Base-by-base conservation (phyloP, 2,888 invertebrate species). In the Luffia ferchaultella region DNA sequence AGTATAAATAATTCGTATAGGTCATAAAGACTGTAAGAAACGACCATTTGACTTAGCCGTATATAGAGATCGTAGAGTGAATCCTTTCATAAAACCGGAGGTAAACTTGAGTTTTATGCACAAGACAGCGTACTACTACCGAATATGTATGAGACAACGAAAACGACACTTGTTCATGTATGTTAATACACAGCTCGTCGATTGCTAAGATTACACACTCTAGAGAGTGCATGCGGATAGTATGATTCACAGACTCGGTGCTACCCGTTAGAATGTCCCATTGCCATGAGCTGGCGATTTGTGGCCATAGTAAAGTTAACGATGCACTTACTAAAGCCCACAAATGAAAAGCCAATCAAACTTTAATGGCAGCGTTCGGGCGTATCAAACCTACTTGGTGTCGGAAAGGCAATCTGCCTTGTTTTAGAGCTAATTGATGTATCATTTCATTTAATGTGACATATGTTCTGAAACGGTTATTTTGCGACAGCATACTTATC, bases 291-390 rank as follows among this genome's bases (percentile, higher is more conserved):
- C 58, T 55, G 61, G 63, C 73, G 69, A 73, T 76, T 71, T 74
- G 73, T 67, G 65, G 68, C 60, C 54, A 63, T 64, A 68, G 62
- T 75, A 72, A 76, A 72, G 62, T 74, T 74, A 71, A 76, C 68
- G 67, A 63, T 62, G 60, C 65, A 64, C 65, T 68, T 65, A 67
- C 45, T 41, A 61, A 63, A 55, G 62, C 62, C 59, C 60, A 65
- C 65, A 70, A 73, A 74, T 75, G 75, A 76, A 73, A 73, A 73
- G 65, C 65, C 70, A 74, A 76, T 78, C 73, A 76, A 76, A 76
- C 62, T 73, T 73, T 76, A 73, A 74, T 68, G 30, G n/a, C n/a
- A n/a, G n/a, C n/a, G n/a, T 7, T 30, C 30, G 30, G 30, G 5
- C 30, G 30, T n/a, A n/a, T n/a, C n/a, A n/a, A n/a, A n/a, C n/a